Evolutionary conservation across 2,797 vertebrate genomes (phyloP), one percentile per base, ranked within the genome.

Genomic region (Xiphophorus birchmanni): DNA sequence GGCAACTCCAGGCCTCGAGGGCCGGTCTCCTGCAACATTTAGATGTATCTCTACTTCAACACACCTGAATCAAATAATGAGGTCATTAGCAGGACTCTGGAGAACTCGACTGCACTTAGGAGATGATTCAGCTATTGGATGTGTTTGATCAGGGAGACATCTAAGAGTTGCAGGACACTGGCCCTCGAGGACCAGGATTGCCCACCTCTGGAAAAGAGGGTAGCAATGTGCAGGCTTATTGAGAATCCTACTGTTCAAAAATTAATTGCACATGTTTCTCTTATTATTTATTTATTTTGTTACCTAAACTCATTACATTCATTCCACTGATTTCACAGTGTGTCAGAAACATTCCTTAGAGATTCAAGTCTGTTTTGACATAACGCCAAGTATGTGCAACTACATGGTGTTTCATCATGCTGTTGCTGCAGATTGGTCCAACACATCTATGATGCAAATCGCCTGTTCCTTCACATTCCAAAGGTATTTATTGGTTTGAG

Each of bases 201-300:
- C 32, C 32, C 32, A 32, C 32, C 32, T 1, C 32, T 32, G 32
- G 32, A 32, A 32, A 1, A 63, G 6, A 35, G 44, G 71, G 52
- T 67, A 0, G 10, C 26, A 11, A 10, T 45, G 40, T 26, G 26
- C 37, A 18, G 26, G 42, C 32, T 67, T 1, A 26, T 54, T 63
- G 13, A 29, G 15, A 48, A 37, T 65, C 40, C 1, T 2, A 10
- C n/a, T 80, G 26, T 47, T 48, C 6, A 37, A 18, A n/a, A 84
- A 63, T 73, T 63, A n/a, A 23, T 48, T 44, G 11, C 73, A 48
- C 21, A 18, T 44, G 32, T 44, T 56, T 45, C 18, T 73, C 17
- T 73, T 7, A 29, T 73, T 73, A n/a, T 45, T 13, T 5, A 47
- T 60, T n/a, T 17, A 60, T 83, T 79, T 26, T 60, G 29, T 63